Base-by-base conservation (phyloP, 2,113 vertebrate genomes). In the Andinoacara biseriatus region DNA sequence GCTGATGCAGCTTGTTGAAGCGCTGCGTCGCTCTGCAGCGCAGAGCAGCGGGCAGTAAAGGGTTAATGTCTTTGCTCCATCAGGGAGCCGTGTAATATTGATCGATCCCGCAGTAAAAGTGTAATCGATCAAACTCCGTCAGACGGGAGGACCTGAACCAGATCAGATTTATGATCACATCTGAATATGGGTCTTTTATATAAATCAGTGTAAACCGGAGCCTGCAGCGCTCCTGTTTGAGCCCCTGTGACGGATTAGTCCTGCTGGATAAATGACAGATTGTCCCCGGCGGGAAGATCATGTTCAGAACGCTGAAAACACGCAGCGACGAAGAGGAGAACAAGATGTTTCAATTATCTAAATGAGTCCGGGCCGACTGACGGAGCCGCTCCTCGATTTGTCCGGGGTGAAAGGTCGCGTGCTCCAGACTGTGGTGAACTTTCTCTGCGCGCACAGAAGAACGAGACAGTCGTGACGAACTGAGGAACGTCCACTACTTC, bases 321-420 rank as follows among this genome's bases (percentile, higher is more conserved):
- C 15, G 54, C 52, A 14, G 29, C 13, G 5, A 43, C 14, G 18
- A 76, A 11, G 18, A 40, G 26, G n/a, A 79, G 35, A 67, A 72
- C 82, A 60, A 74, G 69, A 86, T 86, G 74, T 89, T 89, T 86
- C 87, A 80, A 72, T 89, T 83, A 86, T 59, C 81, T 74, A 74
- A 86, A 89, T 74, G 62, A 83, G 58, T 20, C 8, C 5, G 10
- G 31, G 59, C 67, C 24, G 75, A 76, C 22, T 58, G 77, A 87
- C 10, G 5, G 76, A 10, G 74, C 9, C 11, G 26, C 18, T 3
- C 52, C 14, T 43, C 6, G 13, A 24, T 24, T 22, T 40, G 8
- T 13, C 49, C 40, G 22, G 24, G 13, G 18, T 20, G 20, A 3
- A 46, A 22, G 46, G 35, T 78, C 20, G 9, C 35, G 4, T 74